These are phyloP conservation scores for Pheosia gnoma DNA, from an alignment of 2,888 invertebrate genomes.

Conservation along the genomic window DNA sequence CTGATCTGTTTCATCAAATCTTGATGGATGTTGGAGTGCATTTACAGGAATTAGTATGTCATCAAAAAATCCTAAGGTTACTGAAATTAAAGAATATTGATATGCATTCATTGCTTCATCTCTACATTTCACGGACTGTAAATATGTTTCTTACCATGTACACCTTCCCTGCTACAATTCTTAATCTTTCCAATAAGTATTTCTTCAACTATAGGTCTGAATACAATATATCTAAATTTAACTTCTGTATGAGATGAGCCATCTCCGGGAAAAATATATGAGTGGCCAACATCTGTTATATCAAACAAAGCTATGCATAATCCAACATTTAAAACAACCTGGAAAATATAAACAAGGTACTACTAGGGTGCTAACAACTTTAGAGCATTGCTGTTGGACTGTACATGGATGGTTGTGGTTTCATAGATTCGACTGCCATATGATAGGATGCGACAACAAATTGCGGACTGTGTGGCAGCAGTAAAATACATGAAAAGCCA, in stretches of 20 bases:
- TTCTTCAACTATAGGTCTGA: constrained; percentile 97
- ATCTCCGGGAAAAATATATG: constrained; percentile 97
- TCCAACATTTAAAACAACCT: constrained; percentile 97
- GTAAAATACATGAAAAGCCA: too few species aligned
- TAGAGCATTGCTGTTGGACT: too few species aligned
- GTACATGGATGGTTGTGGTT: too few species aligned
- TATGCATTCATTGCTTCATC: background rate
- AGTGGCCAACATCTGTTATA: constrained; percentile 94
- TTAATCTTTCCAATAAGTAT: constrained; percentile 96
- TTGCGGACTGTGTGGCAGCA: too few species aligned
- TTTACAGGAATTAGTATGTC: constrained; percentile 97
- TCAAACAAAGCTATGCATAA: constrained; percentile 97
- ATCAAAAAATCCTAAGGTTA: constrained; percentile 97
- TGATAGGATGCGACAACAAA: too few species aligned
- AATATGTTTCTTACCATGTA: constrained; percentile 86
- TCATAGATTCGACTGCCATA: too few species aligned
- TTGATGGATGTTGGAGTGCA: constrained; percentile 95
- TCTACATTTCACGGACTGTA: background rate
- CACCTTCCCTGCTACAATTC: constrained; percentile 95
- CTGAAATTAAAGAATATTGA: constrained; percentile 79
- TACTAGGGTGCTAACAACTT: background rate
- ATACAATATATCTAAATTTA: constrained; percentile 96
- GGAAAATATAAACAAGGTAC: constrained; percentile 37
- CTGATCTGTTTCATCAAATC: constrained; percentile 96
- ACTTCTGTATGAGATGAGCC: constrained; percentile 97